Evolutionary conservation across 1,140 invertebrate genomes (phyloP), one percentile per base, ranked within the genome.

Genomic region (Diabrotica virgifera): DNA sequence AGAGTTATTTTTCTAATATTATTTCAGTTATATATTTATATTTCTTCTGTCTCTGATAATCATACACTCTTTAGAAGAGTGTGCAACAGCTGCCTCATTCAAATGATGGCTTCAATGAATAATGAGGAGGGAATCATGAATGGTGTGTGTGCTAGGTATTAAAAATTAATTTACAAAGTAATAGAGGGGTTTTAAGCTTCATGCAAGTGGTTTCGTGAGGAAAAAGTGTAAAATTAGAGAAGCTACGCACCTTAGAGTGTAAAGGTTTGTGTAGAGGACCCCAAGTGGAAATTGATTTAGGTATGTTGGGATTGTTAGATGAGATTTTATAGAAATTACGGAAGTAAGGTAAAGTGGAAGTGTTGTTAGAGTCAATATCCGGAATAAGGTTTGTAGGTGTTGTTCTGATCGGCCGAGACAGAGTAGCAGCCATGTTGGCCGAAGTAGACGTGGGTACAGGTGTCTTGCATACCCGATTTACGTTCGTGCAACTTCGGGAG

Each of bases 251-350:
- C 85, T 86, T 86, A 84, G 84, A 85, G 76, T 84, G 83, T 80
- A 85, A 82, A 80, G 85, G 85, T 82, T 85, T 86, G 81, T 86
- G 84, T 80, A 86, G 83, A 75, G 83, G 83, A 75, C 84, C 84
- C 85, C 85, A 86, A 78, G 85, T 85, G 77, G 84, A 85, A 75
- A 83, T 82, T 78, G 85, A 85, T 83, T 86, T 86, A 76, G 85
- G 84, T 77, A 86, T 82, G 80, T 84, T 83, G 77, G 82, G 79
- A 80, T 82, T 82, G 77, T 82, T 79, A 76, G 81, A 77, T 75
- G 82, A 72, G 63, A 73, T 74, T 70, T 77, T 78, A 73, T 77
- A 83, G 77, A 82, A 80, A 79, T 84, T 82, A 77, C 83, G 81
- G 76, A 83, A 81, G 78, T 84, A 82, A 71, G 84, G 83, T 77